Evolutionary conservation across 2,113 vertebrate genomes (phyloP).

Genomic region (Lucifuga dentata): DNA sequence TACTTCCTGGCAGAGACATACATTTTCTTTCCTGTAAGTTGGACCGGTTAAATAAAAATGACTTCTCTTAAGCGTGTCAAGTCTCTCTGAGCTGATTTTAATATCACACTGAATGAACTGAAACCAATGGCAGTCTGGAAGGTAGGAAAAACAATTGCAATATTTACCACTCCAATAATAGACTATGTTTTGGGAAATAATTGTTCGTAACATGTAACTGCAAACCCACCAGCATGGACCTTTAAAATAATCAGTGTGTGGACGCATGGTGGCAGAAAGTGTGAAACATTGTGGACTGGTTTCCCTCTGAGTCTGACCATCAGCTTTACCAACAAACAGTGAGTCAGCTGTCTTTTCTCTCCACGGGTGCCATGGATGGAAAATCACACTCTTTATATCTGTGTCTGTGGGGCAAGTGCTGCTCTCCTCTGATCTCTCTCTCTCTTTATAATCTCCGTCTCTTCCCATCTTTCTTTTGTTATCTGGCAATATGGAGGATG

Average conservation of each 20-base stretch:
- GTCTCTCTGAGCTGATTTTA: no score
- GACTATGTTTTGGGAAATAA: no score
- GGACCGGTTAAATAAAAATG: no score
- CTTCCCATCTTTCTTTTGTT: constrained; percentile 5
- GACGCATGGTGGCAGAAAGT: not conserved
- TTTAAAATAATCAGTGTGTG: not conserved
- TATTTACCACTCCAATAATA: no score
- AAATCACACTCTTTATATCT: constrained; percentile 40
- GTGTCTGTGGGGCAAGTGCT: constrained; percentile 40
- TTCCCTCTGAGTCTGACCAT: constrained; percentile 25
- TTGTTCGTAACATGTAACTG: no score
- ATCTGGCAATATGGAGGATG: constrained; percentile 6
- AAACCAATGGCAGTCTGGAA: no score
- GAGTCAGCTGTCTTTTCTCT: constrained; percentile 49
- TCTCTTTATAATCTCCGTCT: not conserved
- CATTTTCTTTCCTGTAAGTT: no score
- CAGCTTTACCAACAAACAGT: constrained; percentile 24
- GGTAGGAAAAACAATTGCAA: no score
- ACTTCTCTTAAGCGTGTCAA: no score
- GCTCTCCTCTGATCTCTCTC: constrained; percentile 16
- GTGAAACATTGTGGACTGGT: constrained; percentile 25
- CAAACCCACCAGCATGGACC: no score
- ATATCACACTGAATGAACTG: no score
- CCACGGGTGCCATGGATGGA: constrained; percentile 38
- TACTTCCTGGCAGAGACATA: no score